Conservation (phyloP, 2,888 invertebrate species). For the Flabesymbios commensalis region DNA sequence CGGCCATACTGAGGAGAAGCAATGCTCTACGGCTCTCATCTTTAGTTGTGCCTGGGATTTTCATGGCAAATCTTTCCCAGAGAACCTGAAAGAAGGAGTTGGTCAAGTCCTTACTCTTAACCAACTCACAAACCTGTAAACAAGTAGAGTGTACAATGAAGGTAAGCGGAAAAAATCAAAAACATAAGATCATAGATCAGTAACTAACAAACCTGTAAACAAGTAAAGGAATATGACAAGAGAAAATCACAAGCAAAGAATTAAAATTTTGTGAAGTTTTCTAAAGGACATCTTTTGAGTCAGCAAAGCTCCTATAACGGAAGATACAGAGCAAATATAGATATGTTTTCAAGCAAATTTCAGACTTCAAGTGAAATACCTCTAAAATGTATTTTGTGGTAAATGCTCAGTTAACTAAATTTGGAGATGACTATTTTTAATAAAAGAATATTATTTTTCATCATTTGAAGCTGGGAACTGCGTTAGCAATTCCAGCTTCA, state of each 20-base stretch:
- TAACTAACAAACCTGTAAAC: neutral
- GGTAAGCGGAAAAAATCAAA: neutral
- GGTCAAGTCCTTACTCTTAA: conserved; percentile 66
- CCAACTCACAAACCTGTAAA: conserved; percentile 68
- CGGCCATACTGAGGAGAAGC: conserved; percentile 78
- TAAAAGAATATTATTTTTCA: too few relatives aligned
- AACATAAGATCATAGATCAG: neutral
- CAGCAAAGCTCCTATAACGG: too few relatives aligned
- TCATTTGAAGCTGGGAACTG: too few relatives aligned
- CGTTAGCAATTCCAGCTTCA: too few relatives aligned
- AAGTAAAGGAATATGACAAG: neutral
- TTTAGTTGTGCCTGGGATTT: conserved; percentile 73
- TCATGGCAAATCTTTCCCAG: conserved; percentile 79
- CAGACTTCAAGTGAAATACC: too few relatives aligned
- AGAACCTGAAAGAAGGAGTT: conserved; percentile 68
- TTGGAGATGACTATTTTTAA: too few relatives aligned
- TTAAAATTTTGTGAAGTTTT: neutral
- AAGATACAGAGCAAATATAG: too few relatives aligned
- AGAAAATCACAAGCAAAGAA: neutral
- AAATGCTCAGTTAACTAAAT: too few relatives aligned
- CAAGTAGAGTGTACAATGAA: neutral
- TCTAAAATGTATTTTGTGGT: too few relatives aligned
- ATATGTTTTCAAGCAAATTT: too few relatives aligned
- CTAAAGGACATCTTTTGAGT: too few relatives aligned
- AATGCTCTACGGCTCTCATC: conserved; percentile 77